A percentile compares a stretch with the other conserved stretches of the same genome.
Conservation (phyloP, 2,797 vertebrate species). For the Alcedo quadribrachys region DNA sequence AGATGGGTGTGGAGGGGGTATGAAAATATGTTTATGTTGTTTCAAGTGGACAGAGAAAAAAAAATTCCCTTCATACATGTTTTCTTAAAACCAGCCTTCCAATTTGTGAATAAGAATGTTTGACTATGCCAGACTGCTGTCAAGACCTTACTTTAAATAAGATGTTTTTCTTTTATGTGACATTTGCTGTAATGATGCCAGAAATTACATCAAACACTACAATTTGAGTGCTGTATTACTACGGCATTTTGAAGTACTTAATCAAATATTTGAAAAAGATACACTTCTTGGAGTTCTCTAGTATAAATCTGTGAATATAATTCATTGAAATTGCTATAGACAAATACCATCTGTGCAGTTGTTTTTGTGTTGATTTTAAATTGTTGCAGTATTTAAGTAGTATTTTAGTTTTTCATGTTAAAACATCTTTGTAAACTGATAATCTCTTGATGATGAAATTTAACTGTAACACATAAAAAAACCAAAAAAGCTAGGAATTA, state of each 20-base stretch:
- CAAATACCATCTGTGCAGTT: conserved; percentile 18
- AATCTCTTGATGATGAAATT: background rate
- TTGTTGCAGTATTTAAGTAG: background rate
- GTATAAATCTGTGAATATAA: conserved; percentile 54
- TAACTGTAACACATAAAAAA: background rate
- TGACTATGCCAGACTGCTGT: conserved; percentile 70
- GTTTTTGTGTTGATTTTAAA: background rate
- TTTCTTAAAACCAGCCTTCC: conserved; percentile 68
- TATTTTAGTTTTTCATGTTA: background rate
- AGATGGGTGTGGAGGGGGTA: background rate
- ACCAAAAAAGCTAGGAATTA: conserved; percentile 15
- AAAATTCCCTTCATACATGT: conserved; percentile 26
- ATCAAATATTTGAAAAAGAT: conserved; percentile 70
- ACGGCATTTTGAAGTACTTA: conserved; percentile 70
- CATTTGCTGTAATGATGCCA: conserved; percentile 71
- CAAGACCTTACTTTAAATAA: conserved; percentile 72
- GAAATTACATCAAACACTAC: conserved; percentile 74
- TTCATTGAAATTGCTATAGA: conserved; percentile 28
- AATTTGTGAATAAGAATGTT: conserved; percentile 56
- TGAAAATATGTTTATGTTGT: conserved; percentile 50
- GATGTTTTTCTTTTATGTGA: conserved; percentile 74
- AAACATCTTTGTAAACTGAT: conserved; percentile 26
- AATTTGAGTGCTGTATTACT: conserved; percentile 65
- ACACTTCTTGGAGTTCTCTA: conserved; percentile 51
- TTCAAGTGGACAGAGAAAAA: conserved; percentile 12